Conservation (phyloP, 2,113 vertebrate genomes). For the Phaethon lepturus region DNA sequence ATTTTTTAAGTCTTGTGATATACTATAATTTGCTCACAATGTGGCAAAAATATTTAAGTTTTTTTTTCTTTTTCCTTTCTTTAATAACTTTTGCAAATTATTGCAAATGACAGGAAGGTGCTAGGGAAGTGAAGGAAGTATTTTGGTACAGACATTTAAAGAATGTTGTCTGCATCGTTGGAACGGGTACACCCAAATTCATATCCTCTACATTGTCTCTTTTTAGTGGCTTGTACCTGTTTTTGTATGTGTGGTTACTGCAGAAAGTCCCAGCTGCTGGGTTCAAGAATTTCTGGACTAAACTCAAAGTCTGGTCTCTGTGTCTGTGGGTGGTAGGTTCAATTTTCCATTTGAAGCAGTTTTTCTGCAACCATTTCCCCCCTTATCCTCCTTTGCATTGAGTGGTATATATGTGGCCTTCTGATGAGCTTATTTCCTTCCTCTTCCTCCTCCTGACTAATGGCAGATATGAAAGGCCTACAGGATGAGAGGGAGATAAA, state of each 20-base stretch:
- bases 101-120: neutral
- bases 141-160: neutral
- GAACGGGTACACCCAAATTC: neutral
- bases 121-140: neutral
- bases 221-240: neutral
- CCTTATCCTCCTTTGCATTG: neutral
- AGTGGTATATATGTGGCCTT: neutral
- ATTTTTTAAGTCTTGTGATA: neutral
- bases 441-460: neutral
- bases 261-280: rapidly evolving
- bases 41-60: rapidly evolving
- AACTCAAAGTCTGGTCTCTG: neutral
- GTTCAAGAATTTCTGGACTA: neutral
- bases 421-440: neutral
- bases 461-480: neutral
- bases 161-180: neutral
- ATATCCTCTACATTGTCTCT: rapidly evolving
- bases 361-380: neutral
- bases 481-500: neutral
- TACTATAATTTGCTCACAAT: neutral
- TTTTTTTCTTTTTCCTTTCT: neutral
- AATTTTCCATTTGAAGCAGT: neutral
- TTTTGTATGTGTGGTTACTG: neutral
- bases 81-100: neutral
- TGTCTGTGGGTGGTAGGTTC: neutral